Evolutionary conservation across 1,140 invertebrate genomes (phyloP).

Genomic region (Lucilia cuprina): DNA sequence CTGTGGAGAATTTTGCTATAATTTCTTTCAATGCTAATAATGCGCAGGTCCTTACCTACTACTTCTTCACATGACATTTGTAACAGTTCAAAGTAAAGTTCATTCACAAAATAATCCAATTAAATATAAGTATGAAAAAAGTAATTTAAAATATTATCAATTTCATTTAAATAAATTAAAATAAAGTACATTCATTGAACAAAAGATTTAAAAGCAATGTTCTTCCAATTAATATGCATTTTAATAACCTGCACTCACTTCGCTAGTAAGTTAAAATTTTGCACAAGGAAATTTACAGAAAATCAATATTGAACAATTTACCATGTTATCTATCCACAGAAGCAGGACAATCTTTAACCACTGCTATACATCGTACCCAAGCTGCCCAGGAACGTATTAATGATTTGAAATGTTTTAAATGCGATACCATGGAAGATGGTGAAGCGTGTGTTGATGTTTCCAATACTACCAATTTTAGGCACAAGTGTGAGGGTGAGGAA

Average conservation of each 20-base stretch:
- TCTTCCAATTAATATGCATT: background rate
- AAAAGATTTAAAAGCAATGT: background rate
- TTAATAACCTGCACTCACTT: background rate
- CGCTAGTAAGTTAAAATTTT: slow-evolving; percentile 18
- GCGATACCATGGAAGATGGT: slow-evolving; percentile 76
- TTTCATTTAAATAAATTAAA: background rate
- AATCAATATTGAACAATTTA: slow-evolving; percentile 49
- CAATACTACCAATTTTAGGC: slow-evolving; percentile 69
- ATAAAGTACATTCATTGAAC: background rate
- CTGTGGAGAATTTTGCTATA: background rate
- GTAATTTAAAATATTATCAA: background rate
- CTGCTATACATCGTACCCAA: slow-evolving; percentile 75
- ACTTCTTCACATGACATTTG: slow-evolving; percentile 18
- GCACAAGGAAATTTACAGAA: slow-evolving; percentile 34
- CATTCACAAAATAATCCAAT: background rate
- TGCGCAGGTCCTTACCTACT: slow-evolving; percentile 9
- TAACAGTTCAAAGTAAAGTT: background rate
- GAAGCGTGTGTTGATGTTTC: slow-evolving; percentile 73
- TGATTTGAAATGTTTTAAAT: slow-evolving; percentile 81
- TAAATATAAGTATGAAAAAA: background rate
- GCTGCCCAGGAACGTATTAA: slow-evolving; percentile 75
- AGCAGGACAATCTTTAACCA: slow-evolving; percentile 62
- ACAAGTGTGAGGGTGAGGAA: slow-evolving; percentile 77
- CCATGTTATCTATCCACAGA: slow-evolving; percentile 15
- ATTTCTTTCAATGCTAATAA: background rate